phyloP scores from a whole-genome alignment of 1,140 invertebrate species.

The Zaprionus vittiger region DNA sequence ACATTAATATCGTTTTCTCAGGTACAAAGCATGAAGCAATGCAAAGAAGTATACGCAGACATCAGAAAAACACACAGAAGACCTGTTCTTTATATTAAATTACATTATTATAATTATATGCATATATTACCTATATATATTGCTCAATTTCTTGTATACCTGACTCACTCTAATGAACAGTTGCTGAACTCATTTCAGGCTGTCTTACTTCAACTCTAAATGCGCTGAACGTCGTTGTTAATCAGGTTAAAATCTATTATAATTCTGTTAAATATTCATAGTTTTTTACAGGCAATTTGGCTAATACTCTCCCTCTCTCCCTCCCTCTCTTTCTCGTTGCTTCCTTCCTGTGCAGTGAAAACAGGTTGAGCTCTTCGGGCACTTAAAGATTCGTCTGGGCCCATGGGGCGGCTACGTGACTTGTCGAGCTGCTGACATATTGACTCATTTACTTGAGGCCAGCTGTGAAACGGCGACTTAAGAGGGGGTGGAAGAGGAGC shows the following conservation, averaged over 20 bases:
- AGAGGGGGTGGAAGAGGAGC: neutral
- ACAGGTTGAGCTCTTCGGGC: neutral
- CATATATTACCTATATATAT: too few relatives aligned
- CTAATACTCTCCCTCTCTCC: neutral
- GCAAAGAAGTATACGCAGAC: too few relatives aligned
- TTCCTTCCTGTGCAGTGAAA: neutral
- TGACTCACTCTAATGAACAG: too few relatives aligned
- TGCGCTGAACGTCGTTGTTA: neutral
- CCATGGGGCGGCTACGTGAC: slow-evolving; percentile 60
- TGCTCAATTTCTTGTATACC: too few relatives aligned
- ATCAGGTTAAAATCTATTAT: neutral
- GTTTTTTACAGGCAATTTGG: slow-evolving; percentile 26
- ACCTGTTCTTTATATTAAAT: too few relatives aligned
- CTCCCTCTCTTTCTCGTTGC: too few relatives aligned
- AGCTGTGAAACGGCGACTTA: slow-evolving; percentile 11
- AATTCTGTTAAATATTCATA: slow-evolving; percentile 15
- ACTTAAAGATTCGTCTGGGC: slow-evolving; percentile 4
- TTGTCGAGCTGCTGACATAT: slow-evolving; percentile 72
- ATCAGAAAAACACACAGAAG: too few relatives aligned
- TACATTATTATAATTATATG: too few relatives aligned
- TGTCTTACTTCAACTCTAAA: neutral
- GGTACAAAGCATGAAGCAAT: too few relatives aligned
- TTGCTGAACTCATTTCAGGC: neutral
- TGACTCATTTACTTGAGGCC: slow-evolving; percentile 74
- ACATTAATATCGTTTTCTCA: too few relatives aligned